Base-by-base conservation (phyloP, 1,140 invertebrate genomes). In the Trichonephila inaurata region DNA sequence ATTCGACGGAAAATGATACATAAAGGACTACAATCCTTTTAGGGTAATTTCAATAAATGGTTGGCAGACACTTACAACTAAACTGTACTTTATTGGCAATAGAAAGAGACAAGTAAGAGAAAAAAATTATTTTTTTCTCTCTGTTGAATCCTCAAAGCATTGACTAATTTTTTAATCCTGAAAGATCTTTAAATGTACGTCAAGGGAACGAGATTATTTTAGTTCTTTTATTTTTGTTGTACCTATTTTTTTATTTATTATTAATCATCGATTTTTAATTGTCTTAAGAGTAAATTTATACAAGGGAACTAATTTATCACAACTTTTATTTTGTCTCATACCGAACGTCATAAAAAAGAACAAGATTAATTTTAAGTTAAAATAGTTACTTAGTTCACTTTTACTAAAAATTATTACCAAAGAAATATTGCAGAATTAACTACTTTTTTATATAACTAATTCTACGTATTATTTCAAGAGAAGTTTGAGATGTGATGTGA, bases 21-120 rank as follows among this genome's bases (percentile, higher is more conserved):
- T 44, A 28, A 51, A 44, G 40, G 19, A 40, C 19, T 60, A 58
- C 21, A 83, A 83, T 83, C 82, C 44, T 60, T 16, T 83, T 83
- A 58, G 44, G 51, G 3, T 83, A 51, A 83, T 83, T 83, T 60
- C 21, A 58, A 51, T 83, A 83, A 83, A 58, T 58, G 82, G 82
- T 58, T 83, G 18, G 58, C 58, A 60, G 21, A n/a, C 72, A 77
- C 24, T 24, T 83, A 19, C 82, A 28, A 60, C n/a, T 58, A 51
- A 24, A 24, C 40, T 83, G 10, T 51, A 24, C 3, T 44, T 83
- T 58, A 60, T 51, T n/a, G 58, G 44, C 19, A 83, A 58, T 60
- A 7, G 28, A 83, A n/a, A 24, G 44, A 60, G 44, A 24, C 40
- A 60, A 28, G 16, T 12, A 6, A 58, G 82, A 0, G 82, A 18